phyloP scores from a whole-genome alignment of 2,797 vertebrate genomes.

The Peromyscus nudipes region DNA sequence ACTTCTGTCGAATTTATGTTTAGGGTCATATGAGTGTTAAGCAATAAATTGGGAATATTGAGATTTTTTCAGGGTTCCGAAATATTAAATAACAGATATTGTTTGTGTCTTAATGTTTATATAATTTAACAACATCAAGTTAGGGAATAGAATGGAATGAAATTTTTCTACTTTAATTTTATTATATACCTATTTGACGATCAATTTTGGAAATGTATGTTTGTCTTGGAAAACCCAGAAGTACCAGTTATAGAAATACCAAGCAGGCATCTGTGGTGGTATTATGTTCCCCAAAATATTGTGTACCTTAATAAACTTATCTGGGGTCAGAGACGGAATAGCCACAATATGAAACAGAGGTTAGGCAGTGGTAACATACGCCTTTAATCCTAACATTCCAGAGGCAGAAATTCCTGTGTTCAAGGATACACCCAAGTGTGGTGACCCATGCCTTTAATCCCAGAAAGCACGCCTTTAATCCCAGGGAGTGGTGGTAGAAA shows the following conservation, averaged over 20 bases:
- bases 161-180: background rate
- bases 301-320: too few relatives aligned
- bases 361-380: too few relatives aligned
- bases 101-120: background rate
- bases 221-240: background rate
- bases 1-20: background rate
- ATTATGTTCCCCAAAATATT: too few relatives aligned
- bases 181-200: background rate
- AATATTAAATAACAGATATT: background rate
- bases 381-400: too few relatives aligned
- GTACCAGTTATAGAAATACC: background rate
- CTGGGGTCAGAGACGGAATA: too few relatives aligned
- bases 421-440: too few relatives aligned
- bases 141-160: background rate
- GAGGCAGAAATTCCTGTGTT: too few relatives aligned
- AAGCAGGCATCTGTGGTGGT: background rate
- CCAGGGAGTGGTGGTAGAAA: too few relatives aligned
- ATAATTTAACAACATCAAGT: background rate
- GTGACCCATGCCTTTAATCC: too few relatives aligned
- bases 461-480: too few relatives aligned
- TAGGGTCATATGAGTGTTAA: background rate
- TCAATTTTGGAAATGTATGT: background rate
- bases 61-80: background rate
- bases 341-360: too few relatives aligned
- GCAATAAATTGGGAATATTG: background rate